Base-by-base conservation (phyloP, 2,113 vertebrate species). In the Ammospiza caudacuta region DNA sequence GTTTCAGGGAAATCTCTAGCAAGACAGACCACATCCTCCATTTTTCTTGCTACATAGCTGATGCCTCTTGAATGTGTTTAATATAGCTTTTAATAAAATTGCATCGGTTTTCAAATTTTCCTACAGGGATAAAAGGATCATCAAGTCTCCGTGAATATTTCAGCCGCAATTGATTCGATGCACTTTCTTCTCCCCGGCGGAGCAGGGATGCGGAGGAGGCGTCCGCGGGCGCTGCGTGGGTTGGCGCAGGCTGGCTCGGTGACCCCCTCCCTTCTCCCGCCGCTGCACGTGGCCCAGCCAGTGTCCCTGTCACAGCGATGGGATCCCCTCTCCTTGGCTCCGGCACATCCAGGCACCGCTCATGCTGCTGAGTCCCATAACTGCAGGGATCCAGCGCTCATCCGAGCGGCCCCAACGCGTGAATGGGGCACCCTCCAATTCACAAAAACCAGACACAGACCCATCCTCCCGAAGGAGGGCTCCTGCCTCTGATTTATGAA, bases 1-100 rank as follows among this genome's bases (percentile, higher is more conserved):
- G 64, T 92, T 93, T 75, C 85, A 93, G 91, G 86, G 89, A 87
- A 96, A 91, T 80, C 85, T 94, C 85, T 75, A 24, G 27, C 41
- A 55, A 81, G 90, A 58, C 61, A 80, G 89, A 19, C 41, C 54
- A 9, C 29, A 47, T 52, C 68, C 83, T 96, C 78, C 61, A 82
- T 92, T 87, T 79, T 76, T 43, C 23, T 80, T 41, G 17, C 35
- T 39, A 1, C 22, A 27, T 7, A 67, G 68, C 24, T 49, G 83
- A 58, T 44, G 35, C 28, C 47, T n/a, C 70, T 88, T 62, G 52
- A 57, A 61, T 55, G 70, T 86, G 46, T 89, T 87, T 61, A 43
- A 61, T 33, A 62, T 24, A 59, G 43, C 24, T 83, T 80, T 80
- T 55, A 72, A 67, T 67, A 44, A 54, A 51, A 75, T 23, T 7